phyloP scores from a whole-genome alignment of 1,140 invertebrate genomes.

The Eriosoma lanigerum region DNA sequence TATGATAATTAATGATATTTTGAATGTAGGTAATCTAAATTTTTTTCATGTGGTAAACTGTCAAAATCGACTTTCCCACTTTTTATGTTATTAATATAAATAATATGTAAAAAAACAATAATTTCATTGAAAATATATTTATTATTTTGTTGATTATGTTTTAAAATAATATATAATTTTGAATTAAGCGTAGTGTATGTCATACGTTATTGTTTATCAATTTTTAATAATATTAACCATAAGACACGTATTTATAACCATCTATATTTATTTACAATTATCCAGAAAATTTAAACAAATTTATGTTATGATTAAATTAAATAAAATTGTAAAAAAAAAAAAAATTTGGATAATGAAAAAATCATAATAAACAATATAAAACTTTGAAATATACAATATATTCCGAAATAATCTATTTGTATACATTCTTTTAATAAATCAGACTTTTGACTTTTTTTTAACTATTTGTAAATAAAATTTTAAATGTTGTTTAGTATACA shows the following conservation, averaged over 20 bases:
- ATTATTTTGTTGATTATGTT: conserved; percentile 1
- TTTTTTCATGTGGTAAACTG: too few species aligned
- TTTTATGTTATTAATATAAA: neutral
- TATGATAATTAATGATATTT: too few species aligned
- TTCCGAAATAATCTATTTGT: too few species aligned
- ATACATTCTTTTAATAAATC: too few species aligned
- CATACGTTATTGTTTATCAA: neutral
- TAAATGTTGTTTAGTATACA: too few species aligned
- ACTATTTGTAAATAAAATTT: too few species aligned
- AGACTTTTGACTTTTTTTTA: too few species aligned
- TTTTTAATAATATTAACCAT: conserved; percentile 5
- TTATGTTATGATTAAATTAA: neutral
- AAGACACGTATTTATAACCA: neutral
- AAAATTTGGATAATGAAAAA: neutral
- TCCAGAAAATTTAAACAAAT: too few species aligned
- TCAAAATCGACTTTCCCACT: too few species aligned
- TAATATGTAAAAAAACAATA: neutral
- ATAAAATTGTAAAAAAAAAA: neutral
- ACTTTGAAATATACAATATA: too few species aligned
- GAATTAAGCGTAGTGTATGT: conserved; percentile 2
- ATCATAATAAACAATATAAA: too few species aligned
- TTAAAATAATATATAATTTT: conserved; percentile 8
- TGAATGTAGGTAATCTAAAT: too few species aligned
- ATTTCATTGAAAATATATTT: conserved; percentile 32
- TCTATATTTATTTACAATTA: neutral